Evolutionary conservation across 2,797 vertebrate genomes (phyloP), one percentile per base, ranked within the genome.

Genomic region (Amblyraja radiata): DNA sequence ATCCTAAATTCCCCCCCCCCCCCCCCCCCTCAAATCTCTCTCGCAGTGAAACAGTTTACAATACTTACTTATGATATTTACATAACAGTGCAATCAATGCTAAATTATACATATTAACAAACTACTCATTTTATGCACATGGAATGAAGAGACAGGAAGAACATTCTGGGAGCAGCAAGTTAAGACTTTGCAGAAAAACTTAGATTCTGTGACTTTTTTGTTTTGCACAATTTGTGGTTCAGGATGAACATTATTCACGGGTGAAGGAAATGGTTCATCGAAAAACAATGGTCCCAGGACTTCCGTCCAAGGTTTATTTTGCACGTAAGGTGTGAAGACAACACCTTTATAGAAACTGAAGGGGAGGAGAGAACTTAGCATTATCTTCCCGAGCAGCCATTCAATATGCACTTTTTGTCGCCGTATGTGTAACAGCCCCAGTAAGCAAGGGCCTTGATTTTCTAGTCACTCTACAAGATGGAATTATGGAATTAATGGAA

Each of bases 71-170:
- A 32, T 32, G 90, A 95, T 98, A 98, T 99, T 97, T 98, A 99
- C 98, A 99, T 96, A 97, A 94, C 96, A 96, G 97, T 96, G 97
- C 96, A 95, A 96, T 95, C 95, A 95, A 96, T 96, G 97, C 97
- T 97, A 97, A 98, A 98, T 98, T 97, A 98, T 98, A 99, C 97
- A 98, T 98, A 98, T 98, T 97, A 97, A 98, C 97, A 97, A 97
- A 97, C 96, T 96, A 97, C 94, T 95, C 95, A 95, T 92, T 92
- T 92, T 74, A 92, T 92, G 90, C 90, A 92, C 90, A 92, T 92
- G 73, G 90, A 92, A 92, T 46, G 74, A 92, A 58, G 73, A 92
- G 39, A 58, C 90, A 92, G 90, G 90, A 92, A 92, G 71, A 76
- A 92, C 90, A 76, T 92, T 92, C 90, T 92, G 90, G 90, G 73